A percentile compares a stretch with the other conserved stretches of the same genome.
Evolutionary conservation across 2,797 vertebrate species (phyloP).

Genomic region (Acanthurus lineatus): DNA sequence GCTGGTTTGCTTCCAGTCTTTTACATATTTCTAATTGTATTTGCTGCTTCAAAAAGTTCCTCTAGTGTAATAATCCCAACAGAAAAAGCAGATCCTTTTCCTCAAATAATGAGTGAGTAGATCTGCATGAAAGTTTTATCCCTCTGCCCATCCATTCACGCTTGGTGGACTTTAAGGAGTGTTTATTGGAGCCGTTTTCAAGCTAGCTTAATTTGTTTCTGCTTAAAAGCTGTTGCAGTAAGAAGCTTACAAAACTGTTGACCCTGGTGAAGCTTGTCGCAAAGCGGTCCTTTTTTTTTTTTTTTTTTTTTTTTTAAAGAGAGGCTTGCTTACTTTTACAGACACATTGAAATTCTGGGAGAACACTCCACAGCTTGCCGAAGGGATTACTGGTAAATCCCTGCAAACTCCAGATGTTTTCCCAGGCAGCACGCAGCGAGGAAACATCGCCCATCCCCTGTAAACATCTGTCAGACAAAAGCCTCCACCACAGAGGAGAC

Average conservation of each 20-base stretch:
- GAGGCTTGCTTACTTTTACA: slow-evolving; percentile 71
- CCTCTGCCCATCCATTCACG: slow-evolving; percentile 44
- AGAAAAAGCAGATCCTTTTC: slow-evolving; percentile 30
- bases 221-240: slow-evolving; percentile 73
- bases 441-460: slow-evolving; percentile 77
- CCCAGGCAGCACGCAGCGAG: slow-evolving; percentile 73
- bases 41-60: slow-evolving; percentile 25
- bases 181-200: slow-evolving; percentile 73
- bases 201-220: slow-evolving; percentile 79
- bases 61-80: slow-evolving; percentile 42
- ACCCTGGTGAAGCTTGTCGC: slow-evolving; percentile 62
- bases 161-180: slow-evolving; percentile 72
- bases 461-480: slow-evolving; percentile 86
- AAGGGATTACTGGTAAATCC: slow-evolving; percentile 83
- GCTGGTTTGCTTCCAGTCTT: slow-evolving; percentile 27
- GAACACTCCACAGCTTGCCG: slow-evolving; percentile 71
- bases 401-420: slow-evolving; percentile 84
- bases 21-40: slow-evolving; percentile 32
- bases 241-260: slow-evolving; percentile 79
- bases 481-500: slow-evolving; percentile 71
- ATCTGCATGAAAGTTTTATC: slow-evolving; percentile 63
- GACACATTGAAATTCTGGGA: slow-evolving; percentile 78
- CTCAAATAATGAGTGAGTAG: slow-evolving; percentile 58
- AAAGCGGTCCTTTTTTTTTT: slow-evolving; percentile 37
- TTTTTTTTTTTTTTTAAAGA: slow-evolving; percentile 18